Conservation (phyloP, 2,797 vertebrate species). For the Meda fulgida region DNA sequence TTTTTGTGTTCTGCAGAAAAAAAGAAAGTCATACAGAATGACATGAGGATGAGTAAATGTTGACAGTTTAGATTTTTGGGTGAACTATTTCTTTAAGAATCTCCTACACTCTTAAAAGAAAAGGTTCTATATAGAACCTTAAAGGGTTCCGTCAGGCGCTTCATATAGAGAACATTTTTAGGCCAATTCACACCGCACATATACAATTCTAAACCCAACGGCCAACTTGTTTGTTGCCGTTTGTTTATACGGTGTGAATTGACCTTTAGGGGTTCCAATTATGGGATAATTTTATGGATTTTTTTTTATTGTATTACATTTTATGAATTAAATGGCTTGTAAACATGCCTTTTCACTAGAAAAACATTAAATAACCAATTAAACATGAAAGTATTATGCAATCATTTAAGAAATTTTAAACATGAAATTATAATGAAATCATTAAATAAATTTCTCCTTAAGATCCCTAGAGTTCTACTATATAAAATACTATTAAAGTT, state of each 20-base stretch:
- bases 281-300: not conserved
- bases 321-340: no score
- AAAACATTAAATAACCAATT: not conserved
- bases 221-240: no score
- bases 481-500: not conserved
- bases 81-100: not conserved
- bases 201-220: no score
- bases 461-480: not conserved
- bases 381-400: no score
- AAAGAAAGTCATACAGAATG: not conserved
- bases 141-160: not conserved
- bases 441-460: not conserved
- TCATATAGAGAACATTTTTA: not conserved
- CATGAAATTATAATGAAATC: no score
- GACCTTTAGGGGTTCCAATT: not conserved
- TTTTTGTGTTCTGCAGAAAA: not conserved
- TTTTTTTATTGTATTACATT: no score
- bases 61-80: not conserved
- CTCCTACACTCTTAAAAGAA: not conserved
- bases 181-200: no score
- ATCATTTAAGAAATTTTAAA: no score
- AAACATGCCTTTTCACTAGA: not conserved
- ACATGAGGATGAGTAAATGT: not conserved
- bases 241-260: no score
- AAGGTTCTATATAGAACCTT: not conserved